These are phyloP conservation scores for Aepyceros melampus DNA, from an alignment of 2,113 vertebrate species.

Conservation along the genomic window DNA sequence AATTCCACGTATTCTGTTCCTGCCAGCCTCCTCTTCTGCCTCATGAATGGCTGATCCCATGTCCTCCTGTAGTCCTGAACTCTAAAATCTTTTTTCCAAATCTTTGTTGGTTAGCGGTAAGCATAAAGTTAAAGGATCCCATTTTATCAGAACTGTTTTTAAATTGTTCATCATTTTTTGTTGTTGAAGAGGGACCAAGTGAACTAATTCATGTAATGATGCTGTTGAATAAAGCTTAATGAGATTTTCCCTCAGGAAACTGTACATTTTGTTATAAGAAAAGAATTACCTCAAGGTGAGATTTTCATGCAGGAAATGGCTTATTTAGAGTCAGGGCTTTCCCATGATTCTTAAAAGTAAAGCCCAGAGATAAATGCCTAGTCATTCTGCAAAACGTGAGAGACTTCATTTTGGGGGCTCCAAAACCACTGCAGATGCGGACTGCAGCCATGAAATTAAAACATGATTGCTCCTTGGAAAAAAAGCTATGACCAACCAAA, in stretches of 20 bases:
- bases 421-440: too few species aligned
- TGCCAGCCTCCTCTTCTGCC: accelerated
- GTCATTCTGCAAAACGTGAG: too few species aligned
- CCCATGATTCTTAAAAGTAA: too few species aligned
- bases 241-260: background rate
- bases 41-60: background rate
- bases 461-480: too few species aligned
- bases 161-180: background rate
- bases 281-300: background rate
- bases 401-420: too few species aligned
- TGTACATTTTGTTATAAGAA: background rate
- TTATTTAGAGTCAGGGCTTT: background rate
- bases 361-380: too few species aligned
- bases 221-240: background rate
- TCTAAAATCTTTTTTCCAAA: background rate
- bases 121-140: background rate
- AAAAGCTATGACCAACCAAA: too few species aligned
- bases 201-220: slow-evolving; percentile 20
- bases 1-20: background rate
- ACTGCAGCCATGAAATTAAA: too few species aligned
- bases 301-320: background rate
- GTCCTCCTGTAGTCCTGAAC: background rate
- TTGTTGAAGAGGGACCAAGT: background rate
- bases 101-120: background rate
- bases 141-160: slow-evolving; percentile 5